Evolutionary conservation across 2,888 invertebrate genomes (phyloP), one percentile per base, ranked within the genome.

Genomic region (Automeris io): DNA sequence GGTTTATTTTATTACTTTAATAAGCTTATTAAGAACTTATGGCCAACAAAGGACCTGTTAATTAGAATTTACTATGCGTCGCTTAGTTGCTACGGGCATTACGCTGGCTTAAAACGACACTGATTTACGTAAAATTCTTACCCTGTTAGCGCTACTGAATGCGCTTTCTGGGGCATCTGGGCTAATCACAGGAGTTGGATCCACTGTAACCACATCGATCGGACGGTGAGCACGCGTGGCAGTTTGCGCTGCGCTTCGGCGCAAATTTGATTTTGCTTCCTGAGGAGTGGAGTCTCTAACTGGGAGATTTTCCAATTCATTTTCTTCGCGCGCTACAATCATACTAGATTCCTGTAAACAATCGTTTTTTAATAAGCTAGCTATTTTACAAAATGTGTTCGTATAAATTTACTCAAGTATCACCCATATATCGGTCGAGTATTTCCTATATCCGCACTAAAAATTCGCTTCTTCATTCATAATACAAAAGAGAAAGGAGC

Each of bases 61-160:
- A n/a, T n/a, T n/a, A n/a, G n/a, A n/a, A n/a, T n/a, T n/a, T n/a
- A n/a, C n/a, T n/a, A n/a, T n/a, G n/a, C n/a, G n/a, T n/a, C n/a
- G n/a, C n/a, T n/a, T n/a, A n/a, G n/a, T n/a, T n/a, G n/a, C n/a
- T n/a, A n/a, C n/a, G n/a, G n/a, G n/a, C n/a, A n/a, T n/a, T n/a
- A n/a, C n/a, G n/a, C n/a, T n/a, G n/a, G n/a, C n/a, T n/a, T n/a
- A n/a, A n/a, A n/a, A n/a, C n/a, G n/a, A n/a, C n/a, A n/a, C n/a
- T n/a, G n/a, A n/a, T n/a, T n/a, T n/a, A n/a, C n/a, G n/a, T n/a
- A n/a, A n/a, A n/a, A n/a, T n/a, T n/a, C n/a, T 72, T 68, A 91
- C 91, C 48, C 93, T 88, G 49, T 90, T 91, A 24, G 90, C 89
- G 49, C 85, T 88, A 48, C 88, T 91, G 43, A 89, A 90, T 0